Conservation (phyloP, 2,113 vertebrate genomes). For the Epinephelus lanceolatus region DNA sequence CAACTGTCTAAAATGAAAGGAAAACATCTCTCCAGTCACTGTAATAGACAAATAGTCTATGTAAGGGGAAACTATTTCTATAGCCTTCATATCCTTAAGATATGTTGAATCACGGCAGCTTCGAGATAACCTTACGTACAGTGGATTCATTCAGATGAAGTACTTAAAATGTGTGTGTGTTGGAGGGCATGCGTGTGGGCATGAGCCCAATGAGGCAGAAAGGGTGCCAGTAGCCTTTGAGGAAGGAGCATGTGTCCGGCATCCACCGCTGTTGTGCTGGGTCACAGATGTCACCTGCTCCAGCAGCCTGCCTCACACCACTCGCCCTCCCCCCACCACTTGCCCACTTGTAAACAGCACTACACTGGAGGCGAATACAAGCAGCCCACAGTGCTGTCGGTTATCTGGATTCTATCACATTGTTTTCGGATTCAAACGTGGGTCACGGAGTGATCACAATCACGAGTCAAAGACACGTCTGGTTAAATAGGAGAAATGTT, state of each 20-base stretch:
- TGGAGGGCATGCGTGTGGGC: constrained; percentile 5
- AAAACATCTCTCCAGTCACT: neutral
- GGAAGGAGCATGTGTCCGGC: constrained; percentile 70
- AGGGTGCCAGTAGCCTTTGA: constrained; percentile 61
- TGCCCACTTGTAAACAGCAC: constrained; percentile 34
- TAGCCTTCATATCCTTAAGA: constrained; percentile 3
- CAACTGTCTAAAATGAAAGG: constrained; percentile 9
- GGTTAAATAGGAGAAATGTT: constrained; percentile 55
- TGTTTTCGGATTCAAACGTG: constrained; percentile 12
- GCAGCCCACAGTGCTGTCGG: neutral
- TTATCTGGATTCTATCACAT: constrained; percentile 20
- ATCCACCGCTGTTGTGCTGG: constrained; percentile 62
- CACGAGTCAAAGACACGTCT: neutral
- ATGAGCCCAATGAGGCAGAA: constrained; percentile 58
- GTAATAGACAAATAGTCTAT: neutral
- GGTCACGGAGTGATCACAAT: constrained; percentile 24
- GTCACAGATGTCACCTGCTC: constrained; percentile 79
- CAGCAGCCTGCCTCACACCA: constrained; percentile 57
- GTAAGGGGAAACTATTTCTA: neutral
- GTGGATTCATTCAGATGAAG: constrained; percentile 16
- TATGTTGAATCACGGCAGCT: constrained; percentile 7
- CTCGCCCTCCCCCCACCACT: constrained; percentile 11
- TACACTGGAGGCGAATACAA: constrained; percentile 16
- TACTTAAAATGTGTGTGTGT: constrained; percentile 11
- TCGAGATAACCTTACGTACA: constrained; percentile 12